Percentiles rank a stretch among this genome's conserved stretches.
Evolutionary conservation across 1,140 invertebrate species (phyloP).

Genomic region (Macrobrachium nipponense): DNA sequence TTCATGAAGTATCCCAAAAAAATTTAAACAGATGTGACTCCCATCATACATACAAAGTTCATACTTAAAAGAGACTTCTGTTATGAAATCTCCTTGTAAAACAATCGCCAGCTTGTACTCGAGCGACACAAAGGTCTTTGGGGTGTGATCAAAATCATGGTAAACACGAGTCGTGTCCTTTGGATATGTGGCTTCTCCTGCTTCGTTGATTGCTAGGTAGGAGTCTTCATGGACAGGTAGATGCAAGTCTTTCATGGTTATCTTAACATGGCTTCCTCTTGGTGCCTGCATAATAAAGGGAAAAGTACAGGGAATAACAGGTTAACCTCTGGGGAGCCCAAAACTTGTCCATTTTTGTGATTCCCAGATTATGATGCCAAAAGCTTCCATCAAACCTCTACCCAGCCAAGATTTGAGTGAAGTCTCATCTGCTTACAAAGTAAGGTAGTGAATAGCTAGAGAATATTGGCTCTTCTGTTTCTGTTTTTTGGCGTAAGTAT

Average conservation of each 20-base stretch:
- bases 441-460: no score
- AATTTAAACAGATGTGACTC: neutral
- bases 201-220: constrained; percentile 42
- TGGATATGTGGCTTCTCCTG: constrained; percentile 24
- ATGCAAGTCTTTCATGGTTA: constrained; percentile 16
- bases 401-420: no score
- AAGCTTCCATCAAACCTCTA: no score
- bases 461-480: no score
- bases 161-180: constrained; percentile 22
- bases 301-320: no score
- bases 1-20: neutral
- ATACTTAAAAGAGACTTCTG: neutral
- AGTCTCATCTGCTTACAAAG: no score
- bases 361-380: no score
- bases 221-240: constrained; percentile 24
- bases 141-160: neutral
- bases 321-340: no score
- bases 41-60: constrained; percentile 13
- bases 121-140: constrained; percentile 17
- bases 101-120: constrained; percentile 6
- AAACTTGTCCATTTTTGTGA: no score
- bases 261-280: constrained; percentile 35
- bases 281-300: constrained; percentile 15
- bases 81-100: neutral
- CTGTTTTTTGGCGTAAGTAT: no score